Base-by-base conservation (phyloP, 2,888 invertebrate species). In the Pteria penguin region DNA sequence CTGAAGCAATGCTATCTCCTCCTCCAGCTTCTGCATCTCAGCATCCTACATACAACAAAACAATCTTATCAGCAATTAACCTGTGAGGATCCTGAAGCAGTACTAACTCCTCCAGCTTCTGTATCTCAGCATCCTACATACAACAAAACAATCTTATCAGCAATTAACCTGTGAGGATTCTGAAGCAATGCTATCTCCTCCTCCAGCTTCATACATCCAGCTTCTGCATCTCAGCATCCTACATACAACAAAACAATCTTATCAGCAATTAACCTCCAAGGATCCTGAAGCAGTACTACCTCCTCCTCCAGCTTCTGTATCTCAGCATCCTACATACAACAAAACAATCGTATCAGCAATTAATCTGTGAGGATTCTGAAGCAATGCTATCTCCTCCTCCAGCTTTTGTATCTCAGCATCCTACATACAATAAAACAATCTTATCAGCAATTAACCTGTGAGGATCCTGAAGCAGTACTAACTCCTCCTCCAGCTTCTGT, bases 241-340 rank as follows among this genome's bases (percentile, higher is more conserved):
- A n/a, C n/a, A n/a, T n/a, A n/a, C n/a, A n/a, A n/a, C n/a, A n/a
- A n/a, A n/a, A 84, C 79, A 62, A 84, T 79, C 29, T 86, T 86
- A 77, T 82, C 84, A 29, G 84, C 84, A 11, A 82, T 27, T 26
- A 86, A 72, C 36, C 78, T 82, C 62, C 75, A 63, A 5, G 87
- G 87, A 52, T 88, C 82, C 65, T 87, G 82, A 11, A 87, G 75
- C 26, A 76, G 71, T 4, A 78, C 71, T 4, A 87, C 77, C 62
- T 87, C 87, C 52, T 83, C 76, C 69, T 87, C 85, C 22, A 89
- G 72, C 3, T 78, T 75, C 27, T 79, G 81, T 32, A 89, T 87
- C 76, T 88, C 89, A 5, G 83, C 80, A 63, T 89, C 89, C 87
- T 87, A 68, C 8, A 78, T n/a, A n/a, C n/a, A n/a, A n/a, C n/a